Conservation (phyloP, 2,797 vertebrate species). For the Microctenopoma lineatum region DNA sequence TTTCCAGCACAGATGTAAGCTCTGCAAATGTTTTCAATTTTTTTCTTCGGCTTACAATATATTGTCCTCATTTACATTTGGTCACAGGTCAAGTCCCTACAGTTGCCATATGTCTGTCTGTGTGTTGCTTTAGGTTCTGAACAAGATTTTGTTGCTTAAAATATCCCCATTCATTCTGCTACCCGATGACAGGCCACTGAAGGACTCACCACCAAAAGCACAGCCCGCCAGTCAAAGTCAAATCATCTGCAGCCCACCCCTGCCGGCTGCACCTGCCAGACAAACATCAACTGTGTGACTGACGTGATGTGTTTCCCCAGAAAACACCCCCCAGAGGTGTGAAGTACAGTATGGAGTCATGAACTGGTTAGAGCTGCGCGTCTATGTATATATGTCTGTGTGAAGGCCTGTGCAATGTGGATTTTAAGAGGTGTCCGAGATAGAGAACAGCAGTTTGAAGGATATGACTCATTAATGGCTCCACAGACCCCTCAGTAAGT, state of each 20-base stretch:
- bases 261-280: slow-evolving; percentile 56
- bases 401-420: slow-evolving; percentile 31
- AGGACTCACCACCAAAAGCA: slow-evolving; percentile 16
- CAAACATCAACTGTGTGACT: slow-evolving; percentile 41
- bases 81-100: background rate
- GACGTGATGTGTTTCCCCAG: slow-evolving; percentile 69
- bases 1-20: slow-evolving; percentile 25
- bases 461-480: slow-evolving; percentile 76
- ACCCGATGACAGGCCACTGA: slow-evolving; percentile 31
- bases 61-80: slow-evolving; percentile 1
- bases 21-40: background rate
- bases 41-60: slow-evolving; percentile 2
- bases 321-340: slow-evolving; percentile 61
- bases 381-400: slow-evolving; percentile 14
- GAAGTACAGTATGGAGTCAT: slow-evolving; percentile 65
- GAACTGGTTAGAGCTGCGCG: slow-evolving; percentile 56
- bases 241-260: slow-evolving; percentile 56
- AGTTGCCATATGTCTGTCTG: background rate
- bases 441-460: slow-evolving; percentile 57
- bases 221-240: slow-evolving; percentile 27
- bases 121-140: slow-evolving; percentile 10
- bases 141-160: slow-evolving; percentile 32
- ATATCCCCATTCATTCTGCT: slow-evolving; percentile 27
- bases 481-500: slow-evolving; percentile 43
- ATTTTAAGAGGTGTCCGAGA: slow-evolving; percentile 73